Conservation (phyloP, 1,140 invertebrate genomes). For the Diorhabda sublineata region DNA sequence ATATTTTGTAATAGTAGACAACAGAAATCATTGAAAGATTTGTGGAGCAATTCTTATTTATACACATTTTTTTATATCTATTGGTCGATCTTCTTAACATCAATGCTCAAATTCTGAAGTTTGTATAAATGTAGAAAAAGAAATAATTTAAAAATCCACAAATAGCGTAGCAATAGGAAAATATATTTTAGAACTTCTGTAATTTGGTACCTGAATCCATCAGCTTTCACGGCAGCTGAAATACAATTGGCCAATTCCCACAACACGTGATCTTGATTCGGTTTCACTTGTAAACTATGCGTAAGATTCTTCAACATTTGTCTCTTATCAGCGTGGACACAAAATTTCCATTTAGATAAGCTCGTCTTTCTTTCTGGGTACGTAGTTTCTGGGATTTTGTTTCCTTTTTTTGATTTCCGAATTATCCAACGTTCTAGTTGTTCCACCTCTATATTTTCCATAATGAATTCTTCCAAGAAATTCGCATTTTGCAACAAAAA, state of each 20-base stretch:
- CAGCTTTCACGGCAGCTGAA: constrained; percentile 56
- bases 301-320: constrained; percentile 60
- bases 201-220: constrained; percentile 49
- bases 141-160: too few relatives aligned
- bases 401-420: constrained; percentile 48
- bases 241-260: constrained; percentile 60
- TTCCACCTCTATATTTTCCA: constrained; percentile 55
- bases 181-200: too few relatives aligned
- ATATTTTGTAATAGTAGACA: not conserved
- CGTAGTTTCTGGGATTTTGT: constrained; percentile 47
- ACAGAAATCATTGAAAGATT: too few relatives aligned
- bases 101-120: too few relatives aligned
- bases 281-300: constrained; percentile 52
- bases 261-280: constrained; percentile 55
- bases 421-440: constrained; percentile 59
- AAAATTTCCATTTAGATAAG: constrained; percentile 57
- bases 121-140: too few relatives aligned
- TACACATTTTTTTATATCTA: too few relatives aligned
- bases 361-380: constrained; percentile 49
- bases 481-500: constrained; percentile 55
- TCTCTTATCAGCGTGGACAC: constrained; percentile 60
- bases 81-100: too few relatives aligned
- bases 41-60: too few relatives aligned
- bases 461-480: constrained; percentile 55
- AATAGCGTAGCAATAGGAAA: too few relatives aligned